Conservation (phyloP, 2,797 vertebrate genomes). For the Cercopithecus neglectus region DNA sequence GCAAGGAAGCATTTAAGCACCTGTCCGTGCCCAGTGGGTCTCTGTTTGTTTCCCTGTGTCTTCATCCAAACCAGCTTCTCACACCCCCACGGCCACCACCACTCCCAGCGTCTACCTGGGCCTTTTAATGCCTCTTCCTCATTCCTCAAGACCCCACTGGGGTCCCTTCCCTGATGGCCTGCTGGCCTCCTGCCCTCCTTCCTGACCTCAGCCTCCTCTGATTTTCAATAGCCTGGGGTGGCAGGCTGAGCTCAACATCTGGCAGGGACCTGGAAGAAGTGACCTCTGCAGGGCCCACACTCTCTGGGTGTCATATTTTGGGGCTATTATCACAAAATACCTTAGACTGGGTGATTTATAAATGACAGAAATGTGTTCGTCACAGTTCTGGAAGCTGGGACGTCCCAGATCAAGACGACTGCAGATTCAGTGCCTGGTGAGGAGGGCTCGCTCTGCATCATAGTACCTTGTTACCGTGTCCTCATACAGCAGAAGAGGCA, state of each 20-base stretch:
- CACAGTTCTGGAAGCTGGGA: not conserved
- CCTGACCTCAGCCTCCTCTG: not conserved
- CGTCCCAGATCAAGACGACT: not conserved
- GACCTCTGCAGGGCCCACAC: not conserved
- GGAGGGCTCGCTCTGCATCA: not conserved
- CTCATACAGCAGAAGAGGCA: too few species aligned
- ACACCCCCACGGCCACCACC: not conserved
- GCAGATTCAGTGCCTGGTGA: not conserved
- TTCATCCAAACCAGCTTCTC: not conserved
- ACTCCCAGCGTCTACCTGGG: not conserved
- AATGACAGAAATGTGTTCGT: not conserved
- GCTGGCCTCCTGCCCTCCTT: not conserved
- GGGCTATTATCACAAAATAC: not conserved
- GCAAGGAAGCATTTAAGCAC: not conserved
- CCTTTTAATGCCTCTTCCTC: not conserved
- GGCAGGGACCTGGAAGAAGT: not conserved
- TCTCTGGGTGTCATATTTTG: not conserved
- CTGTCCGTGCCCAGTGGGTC: not conserved
- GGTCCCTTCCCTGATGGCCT: too few species aligned
- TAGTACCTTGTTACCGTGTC: not conserved
- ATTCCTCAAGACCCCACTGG: not conserved
- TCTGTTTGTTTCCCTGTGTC: not conserved
- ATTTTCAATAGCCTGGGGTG: not conserved
- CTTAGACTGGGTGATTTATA: not conserved
- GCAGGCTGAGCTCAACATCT: not conserved